Evolutionary conservation across 2,113 vertebrate genomes (phyloP), one percentile per base, ranked within the genome.

Genomic region (Falcunculus frontatus): DNA sequence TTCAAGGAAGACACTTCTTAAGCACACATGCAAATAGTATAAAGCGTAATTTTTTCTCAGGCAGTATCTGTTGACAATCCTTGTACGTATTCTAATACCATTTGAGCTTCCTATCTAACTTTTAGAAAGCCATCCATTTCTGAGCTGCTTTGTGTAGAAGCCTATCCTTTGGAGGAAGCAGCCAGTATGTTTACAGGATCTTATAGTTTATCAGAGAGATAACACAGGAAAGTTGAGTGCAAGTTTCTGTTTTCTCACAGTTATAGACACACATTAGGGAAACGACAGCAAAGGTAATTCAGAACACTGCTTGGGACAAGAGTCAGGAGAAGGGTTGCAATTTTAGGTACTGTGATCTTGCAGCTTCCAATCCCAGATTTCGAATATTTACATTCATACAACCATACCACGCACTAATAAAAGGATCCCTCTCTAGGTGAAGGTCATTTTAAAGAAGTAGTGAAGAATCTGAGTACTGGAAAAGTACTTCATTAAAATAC

Each of bases 381-480:
- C 92, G 89, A 94, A 92, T 76, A 62, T 50, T 93, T 96, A 98
- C 95, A 97, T 97, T 97, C 56, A 85, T 84, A 95, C 37, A 94
- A n/a, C 84, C 17, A 76, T 87, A 67, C 37, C 67, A 74, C 68
- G 95, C 56, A 87, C 21, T 57, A 82, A 80, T 68, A 90, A 94
- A 87, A 55, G 68, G 55, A 95, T 55, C 11, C 5, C 41, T 73
- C 37, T 83, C 50, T 39, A 81, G 17, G 26, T 37, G 75, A 79
- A 80, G 35, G 30, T 41, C 0, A 63, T 44, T 87, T 94, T 80
- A 87, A 89, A 92, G 19, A 93, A 64, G 17, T 47, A 90, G 52
- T 79, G 74, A 92, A 79, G 62, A 70, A 94, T 50, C 56, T 83
- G 78, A 60, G 37, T 44, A 53, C 74, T 87, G 59, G 50, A 87